Percentiles rank a stretch among this genome's conserved stretches.
phyloP scores from a whole-genome alignment of 2,113 vertebrate species.

The Perca schrenkii region DNA sequence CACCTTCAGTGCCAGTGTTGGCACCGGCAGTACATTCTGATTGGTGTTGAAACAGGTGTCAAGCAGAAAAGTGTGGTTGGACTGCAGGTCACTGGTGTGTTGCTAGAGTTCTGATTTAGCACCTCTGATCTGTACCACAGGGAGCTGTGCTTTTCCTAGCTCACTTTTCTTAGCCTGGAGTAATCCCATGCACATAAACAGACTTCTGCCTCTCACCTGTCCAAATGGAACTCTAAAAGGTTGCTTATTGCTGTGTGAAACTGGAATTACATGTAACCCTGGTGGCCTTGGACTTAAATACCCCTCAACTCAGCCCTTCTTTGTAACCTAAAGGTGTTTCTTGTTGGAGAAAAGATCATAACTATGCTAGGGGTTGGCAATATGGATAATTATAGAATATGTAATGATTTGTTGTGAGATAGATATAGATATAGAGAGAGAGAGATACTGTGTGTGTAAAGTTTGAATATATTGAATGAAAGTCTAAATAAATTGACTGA shows the following conservation, averaged over 20 bases:
- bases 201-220: slow-evolving; percentile 34
- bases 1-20: neutral
- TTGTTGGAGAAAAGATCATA: too few relatives aligned
- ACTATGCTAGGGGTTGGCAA: neutral
- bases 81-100: slow-evolving; percentile 25
- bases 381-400: neutral
- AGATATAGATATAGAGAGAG: too few relatives aligned
- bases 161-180: slow-evolving; percentile 59
- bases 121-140: slow-evolving; percentile 34
- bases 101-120: slow-evolving; percentile 31
- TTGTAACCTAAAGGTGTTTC: neutral
- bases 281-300: neutral
- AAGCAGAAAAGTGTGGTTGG: neutral
- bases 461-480: too few relatives aligned
- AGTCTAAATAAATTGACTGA: too few relatives aligned
- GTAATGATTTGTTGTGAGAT: neutral
- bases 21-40: neutral
- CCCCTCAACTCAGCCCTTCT: neutral
- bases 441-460: too few relatives aligned
- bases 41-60: slow-evolving; percentile 37
- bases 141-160: slow-evolving; percentile 39
- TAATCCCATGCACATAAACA: slow-evolving; percentile 64
- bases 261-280: neutral
- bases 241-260: neutral
- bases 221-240: neutral